Conservation (phyloP, 2,113 vertebrate species). For the Ondatra zibethicus region DNA sequence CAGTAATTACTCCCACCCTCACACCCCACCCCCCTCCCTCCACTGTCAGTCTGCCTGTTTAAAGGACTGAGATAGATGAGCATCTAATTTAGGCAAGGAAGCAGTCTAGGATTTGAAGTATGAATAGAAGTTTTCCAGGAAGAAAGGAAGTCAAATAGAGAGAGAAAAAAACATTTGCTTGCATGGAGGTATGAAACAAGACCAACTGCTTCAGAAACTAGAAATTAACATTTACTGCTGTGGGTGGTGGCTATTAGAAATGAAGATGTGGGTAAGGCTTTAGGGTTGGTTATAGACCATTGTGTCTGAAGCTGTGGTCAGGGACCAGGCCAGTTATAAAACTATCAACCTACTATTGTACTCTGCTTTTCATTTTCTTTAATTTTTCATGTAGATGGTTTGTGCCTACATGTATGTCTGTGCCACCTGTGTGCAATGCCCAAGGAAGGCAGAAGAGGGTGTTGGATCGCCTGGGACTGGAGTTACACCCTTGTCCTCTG, state of each 20-base stretch:
- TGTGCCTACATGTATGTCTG: neutral
- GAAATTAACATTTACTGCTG: no score
- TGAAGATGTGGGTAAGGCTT: neutral
- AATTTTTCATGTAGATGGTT: neutral
- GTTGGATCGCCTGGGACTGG: neutral
- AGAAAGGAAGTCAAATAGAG: neutral
- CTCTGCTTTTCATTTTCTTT: neutral
- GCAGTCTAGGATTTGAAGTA: neutral
- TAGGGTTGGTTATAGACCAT: neutral
- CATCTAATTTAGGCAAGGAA: neutral
- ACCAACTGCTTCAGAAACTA: no score
- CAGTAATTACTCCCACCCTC: neutral
- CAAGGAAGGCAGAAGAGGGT: neutral
- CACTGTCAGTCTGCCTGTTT: neutral
- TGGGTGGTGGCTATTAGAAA: no score
- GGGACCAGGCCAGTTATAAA: neutral
- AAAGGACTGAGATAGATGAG: neutral
- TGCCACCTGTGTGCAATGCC: neutral
- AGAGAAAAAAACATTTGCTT: no score
- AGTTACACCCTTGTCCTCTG: neutral
- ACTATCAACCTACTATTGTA: neutral
- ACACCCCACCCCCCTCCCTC: no score
- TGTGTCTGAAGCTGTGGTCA: conserved; percentile 29
- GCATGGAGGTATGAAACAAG: no score
- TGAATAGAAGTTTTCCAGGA: conserved; percentile 38